Evolutionary conservation across 2,113 vertebrate species (phyloP), one percentile per base, ranked within the genome.

Genomic region (Pterocles gutturalis): DNA sequence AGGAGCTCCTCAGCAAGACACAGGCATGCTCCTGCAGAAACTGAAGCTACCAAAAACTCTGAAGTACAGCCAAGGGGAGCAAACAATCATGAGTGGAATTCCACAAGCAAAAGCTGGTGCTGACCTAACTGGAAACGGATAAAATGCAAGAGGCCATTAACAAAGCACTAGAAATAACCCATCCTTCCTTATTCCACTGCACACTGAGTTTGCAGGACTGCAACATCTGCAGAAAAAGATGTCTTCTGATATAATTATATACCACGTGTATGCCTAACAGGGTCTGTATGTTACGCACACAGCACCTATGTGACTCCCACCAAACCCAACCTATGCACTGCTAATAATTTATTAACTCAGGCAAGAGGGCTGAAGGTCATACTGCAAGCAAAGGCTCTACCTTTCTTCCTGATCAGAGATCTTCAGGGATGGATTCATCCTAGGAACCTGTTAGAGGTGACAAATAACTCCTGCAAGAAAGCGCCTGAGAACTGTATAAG

Each of bases 51-150:
- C 41, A 34, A 57, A 19, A 78, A 31, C 49, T 29, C 34, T 10
- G 28, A n/a, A 25, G 70, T 5, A 48, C 45, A 51, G 49, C 12
- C 45, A 58, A 84, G 43, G 18, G 41, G 11, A 72, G 46, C 58
- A 82, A 55, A 72, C 7, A 25, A 38, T 33, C 1, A 0, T 0
- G 0, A 72, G 51, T 5, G 18, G 28, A 81, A 61, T 51, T 71
- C 41, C 41, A 17, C 1, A 28, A 31, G 34, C 26, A 81, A 49
- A 57, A 75, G 13, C 26, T 34, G 41, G 26, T 33, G 41, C 54
- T 66, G 51, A 48, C 48, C 22, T 26, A 62, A 65, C 17, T 55
- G 33, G 31, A 54, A 76, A 76, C 0, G 0, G 21, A 7, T 21
- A 25, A 28, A 41, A 65, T 25, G 13, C 38, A 26, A 19, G 71